phyloP scores from a whole-genome alignment of 2,113 vertebrate genomes.

The Delphinus delphis region DNA sequence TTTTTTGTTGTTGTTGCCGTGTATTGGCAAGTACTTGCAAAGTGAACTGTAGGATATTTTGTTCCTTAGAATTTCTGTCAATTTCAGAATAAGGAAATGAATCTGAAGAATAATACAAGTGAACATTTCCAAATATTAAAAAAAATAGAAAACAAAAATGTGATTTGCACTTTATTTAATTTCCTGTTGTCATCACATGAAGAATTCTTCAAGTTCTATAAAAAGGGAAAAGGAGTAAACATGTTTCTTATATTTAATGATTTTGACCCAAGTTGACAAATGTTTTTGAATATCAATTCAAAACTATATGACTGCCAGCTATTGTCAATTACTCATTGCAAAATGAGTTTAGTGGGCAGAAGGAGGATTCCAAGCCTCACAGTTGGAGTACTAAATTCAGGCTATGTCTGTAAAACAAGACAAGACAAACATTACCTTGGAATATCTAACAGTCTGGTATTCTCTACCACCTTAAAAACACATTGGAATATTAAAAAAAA shows the following conservation, averaged over 20 bases:
- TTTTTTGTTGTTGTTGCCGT: neutral
- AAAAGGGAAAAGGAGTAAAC: slow-evolving; percentile 66
- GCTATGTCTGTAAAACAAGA: slow-evolving; percentile 57
- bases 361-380: slow-evolving; percentile 54
- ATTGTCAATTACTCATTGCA: slow-evolving; percentile 37
- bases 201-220: slow-evolving; percentile 69
- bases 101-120: neutral
- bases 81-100: slow-evolving; percentile 2
- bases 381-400: slow-evolving; percentile 51
- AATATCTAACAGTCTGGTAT: slow-evolving; percentile 62
- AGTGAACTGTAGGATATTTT: neutral
- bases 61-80: neutral
- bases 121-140: slow-evolving; percentile 4
- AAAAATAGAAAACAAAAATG: neutral
- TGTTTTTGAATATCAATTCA: slow-evolving; percentile 61
- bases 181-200: slow-evolving; percentile 42
- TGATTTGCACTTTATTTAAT: slow-evolving; percentile 54
- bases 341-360: slow-evolving; percentile 56
- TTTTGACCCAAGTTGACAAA: slow-evolving; percentile 25
- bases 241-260: slow-evolving; percentile 56
- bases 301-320: slow-evolving; percentile 46
- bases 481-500: slow-evolving; percentile 43
- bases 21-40: neutral
- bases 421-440: slow-evolving; percentile 55
- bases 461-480: slow-evolving; percentile 36